Evolutionary conservation across 2,797 vertebrate genomes (phyloP), one percentile per base, ranked within the genome.

Genomic region (Pachyuromys duprasi): DNA sequence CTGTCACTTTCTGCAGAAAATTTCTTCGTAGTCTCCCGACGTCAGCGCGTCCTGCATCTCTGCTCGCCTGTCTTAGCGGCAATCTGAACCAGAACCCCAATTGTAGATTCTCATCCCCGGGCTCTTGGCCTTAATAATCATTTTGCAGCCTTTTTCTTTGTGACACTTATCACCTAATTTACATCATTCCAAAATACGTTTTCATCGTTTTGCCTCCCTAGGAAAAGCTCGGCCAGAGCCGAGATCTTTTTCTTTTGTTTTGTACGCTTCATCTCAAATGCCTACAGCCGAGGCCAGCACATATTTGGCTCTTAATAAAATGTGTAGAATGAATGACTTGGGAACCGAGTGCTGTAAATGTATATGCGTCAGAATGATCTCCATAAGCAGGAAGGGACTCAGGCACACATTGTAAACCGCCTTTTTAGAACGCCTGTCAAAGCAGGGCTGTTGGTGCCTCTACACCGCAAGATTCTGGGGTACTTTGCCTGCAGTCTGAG

Each of bases 241-340:
- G 55, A 57, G 33, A 39, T 39, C 79, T 49, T 65, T 75, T 26
- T 86, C 75, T 95, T 63, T 74, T 74, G 63, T 74, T 70, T 72
- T 65, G 39, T 92, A 49, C n/a, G 65, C 74, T 80, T 80, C n/a
- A n/a, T 82, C 67, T 36, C 36, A 86, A 92, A 83, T 8, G 74
- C 90, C 69, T 74, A 0, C 20, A 31, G 57, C 82, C 8, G 57
- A 33, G 39, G 69, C 82, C 4, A 36, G 55, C 76, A 53, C 42
- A 3, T 42, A 36, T 12, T 69, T 45, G 78, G 45, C 8, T 36
- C 78, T 90, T 78, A 72, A 42, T 90, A 69, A 69, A 53, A 20
- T n/a, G 83, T n/a, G 53, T 33, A 20, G 74, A 93, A 72, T 76
- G 70, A 86, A 93, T 75, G 90, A 89, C 84, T 86, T 89, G 57